Conservation (phyloP, 2,113 vertebrate species). For the Panurus biarmicus region DNA sequence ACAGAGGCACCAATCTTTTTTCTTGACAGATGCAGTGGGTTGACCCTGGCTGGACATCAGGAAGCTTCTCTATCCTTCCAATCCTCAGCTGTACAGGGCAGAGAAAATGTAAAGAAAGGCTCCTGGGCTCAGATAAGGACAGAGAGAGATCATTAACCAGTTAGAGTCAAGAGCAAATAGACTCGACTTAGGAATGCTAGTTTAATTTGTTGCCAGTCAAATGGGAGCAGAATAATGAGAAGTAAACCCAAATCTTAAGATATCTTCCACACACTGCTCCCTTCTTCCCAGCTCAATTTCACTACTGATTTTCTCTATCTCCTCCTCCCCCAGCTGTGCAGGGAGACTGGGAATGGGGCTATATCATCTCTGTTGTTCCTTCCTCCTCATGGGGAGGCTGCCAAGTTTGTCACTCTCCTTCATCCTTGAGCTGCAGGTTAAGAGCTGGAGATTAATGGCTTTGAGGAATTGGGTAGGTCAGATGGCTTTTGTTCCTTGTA, state of each 20-base stretch:
- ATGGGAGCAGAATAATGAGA: background rate
- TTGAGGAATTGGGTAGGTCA: background rate
- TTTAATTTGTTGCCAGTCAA: background rate
- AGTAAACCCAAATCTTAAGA: background rate
- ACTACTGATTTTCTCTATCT: background rate
- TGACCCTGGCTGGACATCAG: background rate
- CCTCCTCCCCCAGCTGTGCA: background rate
- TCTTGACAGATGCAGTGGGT: background rate
- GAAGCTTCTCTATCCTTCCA: background rate
- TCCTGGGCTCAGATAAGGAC: background rate
- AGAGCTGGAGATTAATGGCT: background rate
- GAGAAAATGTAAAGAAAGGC: background rate
- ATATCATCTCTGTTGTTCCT: rapidly evolving
- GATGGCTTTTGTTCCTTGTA: background rate
- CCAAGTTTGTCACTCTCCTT: background rate
- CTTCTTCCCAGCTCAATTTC: background rate
- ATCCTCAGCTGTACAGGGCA: background rate
- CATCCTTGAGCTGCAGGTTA: background rate
- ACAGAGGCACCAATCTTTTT: background rate
- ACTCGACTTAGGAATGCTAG: rapidly evolving
- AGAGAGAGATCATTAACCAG: background rate
- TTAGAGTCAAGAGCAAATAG: background rate
- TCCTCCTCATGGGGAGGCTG: background rate
- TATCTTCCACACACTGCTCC: background rate
- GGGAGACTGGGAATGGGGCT: background rate